A percentile compares a stretch with the other conserved stretches of the same genome.
These are phyloP conservation scores for Nycticorax nycticorax DNA, from an alignment of 2,113 vertebrate genomes.

Conservation along the genomic window DNA sequence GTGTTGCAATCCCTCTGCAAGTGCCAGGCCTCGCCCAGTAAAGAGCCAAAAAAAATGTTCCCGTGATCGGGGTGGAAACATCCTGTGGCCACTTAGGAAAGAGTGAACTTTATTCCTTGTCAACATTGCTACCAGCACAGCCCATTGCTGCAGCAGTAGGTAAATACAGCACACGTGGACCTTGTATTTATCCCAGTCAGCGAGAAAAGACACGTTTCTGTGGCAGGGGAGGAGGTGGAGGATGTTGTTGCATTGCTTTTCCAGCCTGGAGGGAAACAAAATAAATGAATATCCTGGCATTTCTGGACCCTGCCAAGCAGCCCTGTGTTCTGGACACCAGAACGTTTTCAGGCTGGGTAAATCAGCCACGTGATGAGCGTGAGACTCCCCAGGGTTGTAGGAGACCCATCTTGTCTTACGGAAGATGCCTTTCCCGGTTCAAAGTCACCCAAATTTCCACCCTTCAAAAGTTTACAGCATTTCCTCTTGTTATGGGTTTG, in stretches of 20 bases:
- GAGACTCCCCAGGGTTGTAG: neutral
- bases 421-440: neutral
- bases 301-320: neutral
- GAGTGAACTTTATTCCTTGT: slow-evolving; percentile 62
- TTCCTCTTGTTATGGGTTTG: neutral
- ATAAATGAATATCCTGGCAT: neutral
- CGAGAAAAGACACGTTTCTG: neutral
- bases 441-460: neutral
- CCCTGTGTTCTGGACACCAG: neutral
- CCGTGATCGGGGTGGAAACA: slow-evolving; percentile 47
- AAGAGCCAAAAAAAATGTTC: slow-evolving; percentile 29
- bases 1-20: slow-evolving; percentile 24
- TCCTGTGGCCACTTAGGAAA: slow-evolving; percentile 36
- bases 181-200: neutral
- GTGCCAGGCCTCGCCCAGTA: slow-evolving; percentile 28
- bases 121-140: neutral
- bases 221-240: neutral
- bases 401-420: neutral
- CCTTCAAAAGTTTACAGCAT: neutral
- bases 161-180: neutral
- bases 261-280: neutral
- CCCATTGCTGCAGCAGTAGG: neutral
- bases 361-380: neutral
- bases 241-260: neutral
- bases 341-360: neutral